These are phyloP conservation scores for Microcebus griseorufus DNA, from an alignment of 2,113 vertebrate species.

Conservation along the genomic window DNA sequence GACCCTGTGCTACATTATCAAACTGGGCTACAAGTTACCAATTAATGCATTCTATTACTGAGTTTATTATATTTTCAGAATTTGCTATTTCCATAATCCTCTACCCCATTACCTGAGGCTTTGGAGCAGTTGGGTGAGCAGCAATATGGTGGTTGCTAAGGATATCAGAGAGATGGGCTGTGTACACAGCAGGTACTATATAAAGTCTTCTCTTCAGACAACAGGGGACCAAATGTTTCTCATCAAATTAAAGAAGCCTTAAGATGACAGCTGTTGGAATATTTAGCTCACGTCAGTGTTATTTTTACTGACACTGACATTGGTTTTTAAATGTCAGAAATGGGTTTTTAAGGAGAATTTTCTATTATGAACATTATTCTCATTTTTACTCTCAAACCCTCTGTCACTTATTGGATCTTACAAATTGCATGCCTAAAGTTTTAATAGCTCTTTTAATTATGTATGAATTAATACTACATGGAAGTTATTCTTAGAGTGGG, in stretches of 20 bases:
- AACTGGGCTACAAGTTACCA: slow-evolving; percentile 34
- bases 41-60: not conserved
- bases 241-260: not conserved
- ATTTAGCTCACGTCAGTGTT: slow-evolving; percentile 41
- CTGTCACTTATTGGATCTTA: slow-evolving; percentile 4
- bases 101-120: slow-evolving; percentile 1
- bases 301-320: slow-evolving; percentile 56
- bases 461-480: slow-evolving; percentile 59
- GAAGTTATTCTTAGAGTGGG: not conserved
- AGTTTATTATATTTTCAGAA: slow-evolving; percentile 52
- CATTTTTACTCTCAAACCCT: slow-evolving; percentile 41
- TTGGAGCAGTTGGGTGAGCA: not conserved
- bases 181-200: not conserved
- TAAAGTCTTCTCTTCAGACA: slow-evolving; percentile 19
- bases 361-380: slow-evolving; percentile 46
- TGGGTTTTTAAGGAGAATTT: slow-evolving; percentile 74
- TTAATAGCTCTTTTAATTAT: slow-evolving; percentile 64
- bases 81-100: slow-evolving; percentile 20
- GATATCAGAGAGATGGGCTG: not conserved
- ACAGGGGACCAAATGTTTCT: not conserved
- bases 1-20: not conserved
- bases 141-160: not conserved
- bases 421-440: slow-evolving; percentile 45
- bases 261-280: slow-evolving; percentile 34
- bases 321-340: slow-evolving; percentile 73